Evolutionary conservation across 2,113 vertebrate species (phyloP).

Genomic region (Hippolais icterina): DNA sequence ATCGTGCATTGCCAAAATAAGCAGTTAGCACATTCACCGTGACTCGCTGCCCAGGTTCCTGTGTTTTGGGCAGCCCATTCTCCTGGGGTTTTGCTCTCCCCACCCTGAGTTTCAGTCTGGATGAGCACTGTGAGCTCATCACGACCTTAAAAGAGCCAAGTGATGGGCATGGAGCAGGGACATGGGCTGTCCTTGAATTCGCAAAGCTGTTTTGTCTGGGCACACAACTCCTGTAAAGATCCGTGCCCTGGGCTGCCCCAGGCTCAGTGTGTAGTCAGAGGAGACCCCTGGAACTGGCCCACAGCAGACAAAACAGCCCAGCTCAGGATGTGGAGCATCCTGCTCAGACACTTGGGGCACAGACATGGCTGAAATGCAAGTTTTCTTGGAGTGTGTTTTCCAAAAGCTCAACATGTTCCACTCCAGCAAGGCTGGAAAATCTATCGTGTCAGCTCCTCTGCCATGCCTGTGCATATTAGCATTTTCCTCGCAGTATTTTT

Average conservation of each 20-base stretch:
- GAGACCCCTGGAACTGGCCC: neutral
- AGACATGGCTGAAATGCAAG: neutral
- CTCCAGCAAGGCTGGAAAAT: neutral
- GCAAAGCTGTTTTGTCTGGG: neutral
- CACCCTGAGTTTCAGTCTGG: neutral
- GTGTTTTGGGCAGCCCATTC: neutral
- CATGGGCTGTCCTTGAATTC: neutral
- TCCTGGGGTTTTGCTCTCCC: neutral
- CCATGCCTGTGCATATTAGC: neutral
- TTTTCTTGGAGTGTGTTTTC: neutral
- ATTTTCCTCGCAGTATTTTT: slow-evolving; percentile 39
- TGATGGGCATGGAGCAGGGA: neutral
- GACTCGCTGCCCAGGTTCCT: fast-evolving
- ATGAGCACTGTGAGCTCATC: neutral
- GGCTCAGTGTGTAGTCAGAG: neutral
- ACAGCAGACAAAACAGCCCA: neutral
- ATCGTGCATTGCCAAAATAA: neutral
- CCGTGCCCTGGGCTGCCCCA: neutral
- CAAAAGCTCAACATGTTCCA: neutral
- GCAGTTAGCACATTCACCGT: neutral
- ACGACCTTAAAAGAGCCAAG: neutral
- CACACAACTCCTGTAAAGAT: neutral
- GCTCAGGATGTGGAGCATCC: neutral
- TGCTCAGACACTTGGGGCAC: neutral
- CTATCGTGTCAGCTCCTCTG: neutral